A percentile compares a stretch with the other conserved stretches of the same genome.
Conservation (phyloP, 1,140 invertebrate species). For the Proales similis region DNA sequence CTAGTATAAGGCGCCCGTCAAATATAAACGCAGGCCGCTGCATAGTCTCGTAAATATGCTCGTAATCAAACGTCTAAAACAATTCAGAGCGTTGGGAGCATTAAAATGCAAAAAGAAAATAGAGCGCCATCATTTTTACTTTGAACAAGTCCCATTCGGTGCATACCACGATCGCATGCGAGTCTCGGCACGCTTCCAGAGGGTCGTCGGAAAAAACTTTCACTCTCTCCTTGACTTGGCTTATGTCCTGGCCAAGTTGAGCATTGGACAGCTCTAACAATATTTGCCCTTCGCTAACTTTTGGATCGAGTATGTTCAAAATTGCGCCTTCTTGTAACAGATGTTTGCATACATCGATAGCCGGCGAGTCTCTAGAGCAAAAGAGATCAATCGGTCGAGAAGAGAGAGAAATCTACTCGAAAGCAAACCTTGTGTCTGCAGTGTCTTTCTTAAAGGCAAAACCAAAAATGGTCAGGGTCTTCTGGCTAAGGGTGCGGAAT, state of each 20-base stretch:
- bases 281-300: no score
- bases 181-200: no score
- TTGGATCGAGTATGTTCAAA: slow-evolving; percentile 93
- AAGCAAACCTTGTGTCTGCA: slow-evolving; percentile 89
- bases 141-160: slow-evolving; percentile 99
- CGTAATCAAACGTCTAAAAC: slow-evolving; percentile 74
- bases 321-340: slow-evolving; percentile 89
- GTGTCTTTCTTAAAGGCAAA: slow-evolving; percentile 99
- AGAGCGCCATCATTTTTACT: no score
- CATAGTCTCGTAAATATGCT: slow-evolving; percentile 81
- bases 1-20: slow-evolving; percentile 87
- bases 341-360: slow-evolving; percentile 83
- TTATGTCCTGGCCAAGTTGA: no score
- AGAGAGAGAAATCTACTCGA: no score
- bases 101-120: neutral
- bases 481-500: slow-evolving; percentile 93
- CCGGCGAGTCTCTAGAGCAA: slow-evolving; percentile 85
- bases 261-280: no score
- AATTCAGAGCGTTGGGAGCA: slow-evolving; percentile 56
- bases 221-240: no score
- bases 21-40: slow-evolving; percentile 97
- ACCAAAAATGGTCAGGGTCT: slow-evolving; percentile 85
- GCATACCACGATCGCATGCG: slow-evolving; percentile 89
- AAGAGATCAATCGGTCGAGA: no score
- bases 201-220: no score